phyloP scores from a whole-genome alignment of 2,888 invertebrate genomes.

The Sisyra terminalis region DNA sequence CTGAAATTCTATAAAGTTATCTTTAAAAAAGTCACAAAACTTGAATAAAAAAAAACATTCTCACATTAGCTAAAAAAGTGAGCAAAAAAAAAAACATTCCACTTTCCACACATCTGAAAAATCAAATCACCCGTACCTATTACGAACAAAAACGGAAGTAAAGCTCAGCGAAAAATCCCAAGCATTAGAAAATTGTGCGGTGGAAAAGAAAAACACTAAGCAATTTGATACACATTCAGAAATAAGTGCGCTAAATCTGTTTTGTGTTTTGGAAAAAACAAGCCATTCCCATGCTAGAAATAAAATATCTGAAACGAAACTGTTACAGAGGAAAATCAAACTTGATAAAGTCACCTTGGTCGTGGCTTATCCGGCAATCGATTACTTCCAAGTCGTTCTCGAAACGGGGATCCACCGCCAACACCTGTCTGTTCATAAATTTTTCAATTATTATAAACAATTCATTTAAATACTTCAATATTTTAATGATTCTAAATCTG shows the following conservation, averaged over 20 bases:
- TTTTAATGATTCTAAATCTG: neutral
- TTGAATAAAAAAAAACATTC: neutral
- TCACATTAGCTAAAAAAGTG: no score
- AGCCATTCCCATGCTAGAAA: neutral
- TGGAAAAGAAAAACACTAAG: no score
- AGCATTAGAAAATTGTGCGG: no score
- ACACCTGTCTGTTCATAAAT: slow-evolving; percentile 29
- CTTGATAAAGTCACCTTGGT: slow-evolving; percentile 44
- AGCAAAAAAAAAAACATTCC: no score
- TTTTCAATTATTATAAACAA: no score
- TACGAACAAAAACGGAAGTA: no score
- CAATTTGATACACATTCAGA: neutral
- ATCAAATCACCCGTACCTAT: no score
- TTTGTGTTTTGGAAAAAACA: neutral
- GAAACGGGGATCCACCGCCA: slow-evolving; percentile 62
- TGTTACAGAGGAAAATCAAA: neutral
- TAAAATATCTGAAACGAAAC: neutral
- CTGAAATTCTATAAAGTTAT: neutral
- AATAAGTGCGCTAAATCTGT: neutral
- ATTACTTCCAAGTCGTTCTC: slow-evolving; percentile 80
- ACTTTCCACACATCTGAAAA: no score
- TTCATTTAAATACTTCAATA: neutral
- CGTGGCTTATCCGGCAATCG: slow-evolving; percentile 65
- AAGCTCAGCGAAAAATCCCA: no score
- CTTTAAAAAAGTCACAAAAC: neutral